phyloP scores from a whole-genome alignment of 2,113 vertebrate species.

The Pygoscelis antarcticus region DNA sequence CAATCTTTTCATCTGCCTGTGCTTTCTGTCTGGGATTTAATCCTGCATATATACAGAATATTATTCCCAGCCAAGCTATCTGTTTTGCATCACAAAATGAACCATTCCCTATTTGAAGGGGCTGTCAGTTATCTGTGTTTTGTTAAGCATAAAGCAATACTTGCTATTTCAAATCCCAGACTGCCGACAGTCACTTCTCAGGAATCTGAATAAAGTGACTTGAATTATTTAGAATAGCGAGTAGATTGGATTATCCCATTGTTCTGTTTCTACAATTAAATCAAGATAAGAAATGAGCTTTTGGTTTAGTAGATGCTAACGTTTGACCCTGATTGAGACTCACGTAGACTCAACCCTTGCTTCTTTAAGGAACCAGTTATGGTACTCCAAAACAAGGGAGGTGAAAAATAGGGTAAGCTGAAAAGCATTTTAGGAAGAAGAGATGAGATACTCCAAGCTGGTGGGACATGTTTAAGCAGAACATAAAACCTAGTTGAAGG shows the following conservation, averaged over 20 bases:
- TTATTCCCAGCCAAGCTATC: slow-evolving; percentile 34
- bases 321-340: not conserved
- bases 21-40: slow-evolving; percentile 32
- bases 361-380: not conserved
- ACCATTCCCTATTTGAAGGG: not conserved
- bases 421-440: not conserved
- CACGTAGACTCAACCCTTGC: not conserved
- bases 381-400: not conserved
- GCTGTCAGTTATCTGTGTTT: slow-evolving; percentile 55
- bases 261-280: slow-evolving; percentile 37
- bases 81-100: slow-evolving; percentile 58
- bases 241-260: slow-evolving; percentile 4
- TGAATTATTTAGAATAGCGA: slow-evolving; percentile 22
- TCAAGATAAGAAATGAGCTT: slow-evolving; percentile 4
- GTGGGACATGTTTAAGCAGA: not conserved
- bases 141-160: slow-evolving; percentile 48
- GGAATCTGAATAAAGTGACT: slow-evolving; percentile 36
- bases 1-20: not conserved
- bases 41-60: slow-evolving; percentile 23
- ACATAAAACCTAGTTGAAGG: not conserved
- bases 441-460: not conserved
- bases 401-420: not conserved
- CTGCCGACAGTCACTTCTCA: not conserved
- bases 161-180: slow-evolving; percentile 38
- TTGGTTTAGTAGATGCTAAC: not conserved